Percentiles rank a stretch among this genome's conserved stretches.
Evolutionary conservation across 2,888 invertebrate species (phyloP).

Genomic region (Drosophila algonquin): DNA sequence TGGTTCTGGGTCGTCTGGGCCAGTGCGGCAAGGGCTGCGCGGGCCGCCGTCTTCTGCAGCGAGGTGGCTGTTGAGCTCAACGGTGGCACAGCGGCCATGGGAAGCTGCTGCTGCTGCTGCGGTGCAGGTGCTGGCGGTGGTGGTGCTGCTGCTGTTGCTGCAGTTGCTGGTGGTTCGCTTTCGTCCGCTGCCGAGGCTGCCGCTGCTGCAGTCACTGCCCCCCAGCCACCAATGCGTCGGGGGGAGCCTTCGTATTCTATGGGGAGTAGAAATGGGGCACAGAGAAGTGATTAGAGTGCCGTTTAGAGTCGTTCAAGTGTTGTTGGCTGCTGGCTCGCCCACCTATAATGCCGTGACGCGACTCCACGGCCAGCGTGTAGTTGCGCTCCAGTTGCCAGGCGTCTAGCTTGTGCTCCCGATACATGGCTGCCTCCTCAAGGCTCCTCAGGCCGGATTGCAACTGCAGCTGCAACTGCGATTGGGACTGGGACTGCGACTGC

Average conservation of each 20-base stretch:
- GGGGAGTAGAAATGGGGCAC: background rate
- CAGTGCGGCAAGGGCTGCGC: conserved; percentile 58
- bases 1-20: conserved; percentile 51
- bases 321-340: background rate
- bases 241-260: conserved; percentile 69
- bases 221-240: conserved; percentile 57
- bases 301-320: background rate
- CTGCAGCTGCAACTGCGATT: conserved; percentile 16
- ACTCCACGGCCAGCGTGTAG: conserved; percentile 79
- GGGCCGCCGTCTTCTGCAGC: conserved; percentile 62
- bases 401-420: conserved; percentile 64
- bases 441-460: background rate
- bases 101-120: conserved; percentile 24
- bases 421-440: conserved; percentile 42
- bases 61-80: conserved; percentile 46
- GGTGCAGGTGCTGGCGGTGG: conserved; percentile 19
- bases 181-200: conserved; percentile 53
- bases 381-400: conserved; percentile 79
- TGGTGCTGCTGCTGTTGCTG: conserved; percentile 3
- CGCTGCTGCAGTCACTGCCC: conserved; percentile 32
- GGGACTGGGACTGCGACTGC: conserved; percentile 4
- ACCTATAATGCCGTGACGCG: conserved; percentile 81
- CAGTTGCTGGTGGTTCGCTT: conserved; percentile 49
- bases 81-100: conserved; percentile 47
- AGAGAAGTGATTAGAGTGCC: background rate